phyloP scores from a whole-genome alignment of 2,113 vertebrate genomes.

The Thomomys bottae region DNA sequence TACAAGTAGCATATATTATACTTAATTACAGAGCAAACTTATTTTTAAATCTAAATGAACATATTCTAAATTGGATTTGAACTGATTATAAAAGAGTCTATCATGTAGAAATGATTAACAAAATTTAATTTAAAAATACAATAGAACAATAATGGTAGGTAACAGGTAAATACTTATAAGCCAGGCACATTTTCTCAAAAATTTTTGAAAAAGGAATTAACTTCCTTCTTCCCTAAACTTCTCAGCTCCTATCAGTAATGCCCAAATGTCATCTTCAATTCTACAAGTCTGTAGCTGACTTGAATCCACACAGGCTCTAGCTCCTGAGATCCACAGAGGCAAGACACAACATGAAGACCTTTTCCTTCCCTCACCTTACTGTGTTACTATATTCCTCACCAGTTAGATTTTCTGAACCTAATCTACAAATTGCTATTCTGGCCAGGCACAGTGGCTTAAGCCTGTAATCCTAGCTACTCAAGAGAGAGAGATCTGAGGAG shows the following conservation, averaged over 20 bases:
- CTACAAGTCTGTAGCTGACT: not conserved
- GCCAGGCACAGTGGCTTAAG: no score
- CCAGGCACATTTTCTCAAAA: no score
- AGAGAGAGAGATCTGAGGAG: no score
- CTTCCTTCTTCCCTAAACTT: not conserved
- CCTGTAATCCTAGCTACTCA: no score
- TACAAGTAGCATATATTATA: not conserved
- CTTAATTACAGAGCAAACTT: not conserved
- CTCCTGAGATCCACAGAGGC: fast-evolving
- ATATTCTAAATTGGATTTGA: not conserved
- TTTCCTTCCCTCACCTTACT: fast-evolving
- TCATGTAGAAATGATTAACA: not conserved
- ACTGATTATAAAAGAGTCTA: not conserved
- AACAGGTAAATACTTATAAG: not conserved
- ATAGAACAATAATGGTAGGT: not conserved
- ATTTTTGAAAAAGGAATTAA: not conserved
- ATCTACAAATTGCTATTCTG: no score
- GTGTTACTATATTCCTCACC: not conserved
- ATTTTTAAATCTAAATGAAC: not conserved
- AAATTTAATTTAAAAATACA: not conserved
- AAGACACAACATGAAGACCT: fast-evolving
- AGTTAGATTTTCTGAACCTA: not conserved
- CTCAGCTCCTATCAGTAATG: not conserved
- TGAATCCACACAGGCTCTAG: not conserved
- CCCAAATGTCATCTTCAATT: not conserved